These are phyloP conservation scores for Peromyscus aztecus DNA, from an alignment of 2,797 vertebrate species.

Conservation along the genomic window DNA sequence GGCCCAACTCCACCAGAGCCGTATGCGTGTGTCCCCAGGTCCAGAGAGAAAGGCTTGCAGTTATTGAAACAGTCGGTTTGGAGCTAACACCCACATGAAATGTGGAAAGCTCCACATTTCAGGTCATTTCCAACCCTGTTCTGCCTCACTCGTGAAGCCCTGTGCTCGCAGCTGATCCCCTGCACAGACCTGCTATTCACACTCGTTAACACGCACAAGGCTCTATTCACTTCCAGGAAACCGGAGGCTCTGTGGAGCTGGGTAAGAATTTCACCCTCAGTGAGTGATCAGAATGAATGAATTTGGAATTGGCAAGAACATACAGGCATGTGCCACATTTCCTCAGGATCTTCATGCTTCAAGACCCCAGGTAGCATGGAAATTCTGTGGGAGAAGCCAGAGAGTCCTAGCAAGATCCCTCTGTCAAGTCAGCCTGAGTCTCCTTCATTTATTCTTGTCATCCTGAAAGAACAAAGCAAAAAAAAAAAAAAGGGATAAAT, in stretches of 20 bases:
- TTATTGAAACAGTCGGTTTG: slow-evolving; percentile 20
- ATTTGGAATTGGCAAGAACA: slow-evolving; percentile 78
- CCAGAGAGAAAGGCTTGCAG: not conserved
- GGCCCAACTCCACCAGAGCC: not conserved
- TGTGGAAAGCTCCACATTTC: slow-evolving; percentile 52
- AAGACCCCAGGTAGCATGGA: slow-evolving; percentile 75
- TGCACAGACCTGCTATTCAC: slow-evolving; percentile 77
- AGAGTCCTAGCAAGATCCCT: slow-evolving; percentile 47
- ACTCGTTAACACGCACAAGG: slow-evolving; percentile 67
- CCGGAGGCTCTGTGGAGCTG: slow-evolving; percentile 71
- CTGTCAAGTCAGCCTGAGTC: slow-evolving; percentile 36
- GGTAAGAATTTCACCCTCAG: slow-evolving; percentile 76
- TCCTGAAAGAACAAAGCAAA: slow-evolving; percentile 29
- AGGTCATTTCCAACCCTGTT: slow-evolving; percentile 51
- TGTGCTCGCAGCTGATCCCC: slow-evolving; percentile 63
- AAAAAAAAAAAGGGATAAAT: not conserved
- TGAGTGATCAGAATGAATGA: slow-evolving; percentile 81
- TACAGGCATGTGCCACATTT: slow-evolving; percentile 74
- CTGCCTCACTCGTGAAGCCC: slow-evolving; percentile 16
- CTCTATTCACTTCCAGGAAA: slow-evolving; percentile 78
- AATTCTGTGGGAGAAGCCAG: slow-evolving; percentile 52
- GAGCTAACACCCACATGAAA: not conserved
- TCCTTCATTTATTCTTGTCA: slow-evolving; percentile 10
- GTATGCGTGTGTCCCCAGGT: not conserved
- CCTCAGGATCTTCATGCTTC: slow-evolving; percentile 68